These are phyloP conservation scores for Rhegmatorhina hoffmannsi DNA, from an alignment of 2,113 vertebrate genomes.

Conservation along the genomic window DNA sequence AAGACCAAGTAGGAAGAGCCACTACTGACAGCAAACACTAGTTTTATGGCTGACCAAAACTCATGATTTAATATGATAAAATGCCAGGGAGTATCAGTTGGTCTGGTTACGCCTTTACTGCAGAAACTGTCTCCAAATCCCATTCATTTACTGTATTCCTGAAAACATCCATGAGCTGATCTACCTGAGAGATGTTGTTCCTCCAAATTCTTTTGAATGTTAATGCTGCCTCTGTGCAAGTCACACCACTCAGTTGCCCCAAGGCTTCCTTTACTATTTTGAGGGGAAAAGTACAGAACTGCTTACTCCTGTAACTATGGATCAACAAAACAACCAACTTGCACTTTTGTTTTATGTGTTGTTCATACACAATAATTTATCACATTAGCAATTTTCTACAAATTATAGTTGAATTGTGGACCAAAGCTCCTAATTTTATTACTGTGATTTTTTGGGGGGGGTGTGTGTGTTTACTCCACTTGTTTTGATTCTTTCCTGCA, in stretches of 20 bases:
- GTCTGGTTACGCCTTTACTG: neutral
- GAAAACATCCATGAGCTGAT: neutral
- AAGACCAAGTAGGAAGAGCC: neutral
- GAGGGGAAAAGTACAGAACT: neutral
- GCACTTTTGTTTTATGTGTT: neutral
- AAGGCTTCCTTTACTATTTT: neutral
- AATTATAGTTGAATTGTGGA: neutral
- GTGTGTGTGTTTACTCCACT: neutral
- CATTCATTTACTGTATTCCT: neutral
- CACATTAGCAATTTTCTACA: neutral
- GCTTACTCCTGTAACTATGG: neutral
- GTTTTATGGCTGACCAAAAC: neutral
- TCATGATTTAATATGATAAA: neutral
- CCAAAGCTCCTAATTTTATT: neutral
- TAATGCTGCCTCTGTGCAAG: neutral
- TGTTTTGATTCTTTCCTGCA: neutral
- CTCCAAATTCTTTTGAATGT: neutral
- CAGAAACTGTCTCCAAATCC: neutral
- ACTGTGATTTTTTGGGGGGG: neutral
- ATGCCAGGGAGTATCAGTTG: neutral
- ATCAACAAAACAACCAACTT: neutral
- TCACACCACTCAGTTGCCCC: rapidly evolving
- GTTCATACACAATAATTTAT: neutral
- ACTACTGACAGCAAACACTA: neutral
- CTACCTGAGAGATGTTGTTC: neutral